Base-by-base conservation (phyloP, 1,140 invertebrate species). In the Neodiprion fabricii region DNA sequence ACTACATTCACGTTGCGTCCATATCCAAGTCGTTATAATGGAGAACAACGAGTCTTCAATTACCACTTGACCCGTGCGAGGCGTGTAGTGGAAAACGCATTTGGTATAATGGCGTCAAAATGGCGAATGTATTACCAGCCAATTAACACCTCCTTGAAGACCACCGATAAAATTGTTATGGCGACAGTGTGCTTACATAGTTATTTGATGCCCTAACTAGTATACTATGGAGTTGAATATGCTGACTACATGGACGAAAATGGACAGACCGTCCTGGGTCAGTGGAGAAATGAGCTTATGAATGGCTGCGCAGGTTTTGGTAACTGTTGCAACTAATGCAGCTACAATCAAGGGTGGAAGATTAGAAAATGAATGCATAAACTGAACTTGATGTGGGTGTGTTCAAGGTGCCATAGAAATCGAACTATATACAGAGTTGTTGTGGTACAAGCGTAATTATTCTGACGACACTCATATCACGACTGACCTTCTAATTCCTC, bases 91-190 rank as follows among this genome's bases (percentile, higher is more conserved):
- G 75, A 78, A 77, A 76, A 77, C 67, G 7, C 74, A n/a, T 77
- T 79, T 71, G 78, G 78, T 17, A 77, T 79, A 11, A 61, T 79
- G 10, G 72, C 72, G 3, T 49, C 47, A 23, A 17, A 73, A 72
- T 88, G 84, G 85, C 73, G 80, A 77, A 82, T 89, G 73, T 88
- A 87, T 77, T 82, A 80, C 48, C 74, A 70, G 61, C 74, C 83
- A 71, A 79, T 85, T 47, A 75, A 75, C 71, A 75, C 78, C 28
- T 73, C 74, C 9, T 28, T 78, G 48, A 48, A 80, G 14, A 72
- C 69, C 65, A 75, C 78, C 48, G 77, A 79, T 23, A 72, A 67
- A 67, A 77, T 81, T 48, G 79, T 82, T 11, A 66, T 76, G 71
- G 75, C 81, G 4, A 79, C 69, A 49, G 76, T 76, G 48, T 66